Evolutionary conservation across 2,888 invertebrate genomes (phyloP).

Genomic region (Hemicrepidius hirtus): DNA sequence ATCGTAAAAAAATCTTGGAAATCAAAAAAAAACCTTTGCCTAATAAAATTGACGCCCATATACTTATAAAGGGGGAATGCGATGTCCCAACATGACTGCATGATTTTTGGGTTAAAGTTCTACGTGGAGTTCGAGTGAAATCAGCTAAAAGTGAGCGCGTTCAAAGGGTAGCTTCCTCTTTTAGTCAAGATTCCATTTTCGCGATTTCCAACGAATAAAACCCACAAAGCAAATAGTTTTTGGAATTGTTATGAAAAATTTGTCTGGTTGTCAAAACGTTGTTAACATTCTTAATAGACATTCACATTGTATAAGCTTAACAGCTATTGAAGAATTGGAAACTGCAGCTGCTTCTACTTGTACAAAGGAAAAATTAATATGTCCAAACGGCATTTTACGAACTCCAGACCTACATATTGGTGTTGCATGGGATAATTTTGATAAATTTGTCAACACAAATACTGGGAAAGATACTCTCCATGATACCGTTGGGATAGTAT

Average conservation of each 20-base stretch:
- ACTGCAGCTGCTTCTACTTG: slow-evolving; percentile 56
- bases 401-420: slow-evolving; percentile 55
- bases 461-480: slow-evolving; percentile 57
- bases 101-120: slow-evolving; percentile 49
- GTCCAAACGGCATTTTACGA: slow-evolving; percentile 55
- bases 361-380: slow-evolving; percentile 48
- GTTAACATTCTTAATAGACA: too few species aligned
- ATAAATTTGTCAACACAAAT: slow-evolving; percentile 57
- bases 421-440: slow-evolving; percentile 60
- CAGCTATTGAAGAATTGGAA: too few species aligned
- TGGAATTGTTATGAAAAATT: too few species aligned
- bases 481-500: slow-evolving; percentile 58
- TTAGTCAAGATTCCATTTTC: slow-evolving; percentile 54
- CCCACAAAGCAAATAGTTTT: too few species aligned
- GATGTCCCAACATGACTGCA: slow-evolving; percentile 56
- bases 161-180: slow-evolving; percentile 52
- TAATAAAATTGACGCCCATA: slow-evolving; percentile 52
- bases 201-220: too few species aligned
- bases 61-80: slow-evolving; percentile 56
- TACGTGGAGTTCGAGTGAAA: neutral
- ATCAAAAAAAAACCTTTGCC: slow-evolving; percentile 53
- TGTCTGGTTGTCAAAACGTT: too few species aligned
- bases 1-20: slow-evolving; percentile 47
- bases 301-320: too few species aligned
- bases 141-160: neutral